Conservation (phyloP, 2,113 vertebrate genomes). For the Tiliqua scincoides region DNA sequence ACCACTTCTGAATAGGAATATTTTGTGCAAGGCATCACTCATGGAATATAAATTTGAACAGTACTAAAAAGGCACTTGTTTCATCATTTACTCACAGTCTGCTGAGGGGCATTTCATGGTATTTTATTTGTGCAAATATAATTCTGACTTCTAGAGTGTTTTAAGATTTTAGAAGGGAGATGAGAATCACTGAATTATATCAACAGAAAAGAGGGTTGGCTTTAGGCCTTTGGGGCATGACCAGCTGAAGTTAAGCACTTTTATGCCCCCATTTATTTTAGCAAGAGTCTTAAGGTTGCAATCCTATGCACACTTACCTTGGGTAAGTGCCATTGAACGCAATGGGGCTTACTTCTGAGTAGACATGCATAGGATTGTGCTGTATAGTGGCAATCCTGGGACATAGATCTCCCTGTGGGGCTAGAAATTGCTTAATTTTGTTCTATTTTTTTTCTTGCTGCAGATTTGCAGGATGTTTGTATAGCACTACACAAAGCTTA, state of each 20-base stretch:
- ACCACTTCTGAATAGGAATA: not conserved
- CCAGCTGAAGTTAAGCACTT: not conserved
- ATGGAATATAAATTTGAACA: not conserved
- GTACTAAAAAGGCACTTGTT: not conserved
- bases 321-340: too few species aligned
- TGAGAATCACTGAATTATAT: not conserved
- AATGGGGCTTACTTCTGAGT: too few species aligned
- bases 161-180: not conserved
- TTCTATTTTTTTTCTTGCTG: too few species aligned
- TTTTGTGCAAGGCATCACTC: not conserved
- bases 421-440: not conserved
- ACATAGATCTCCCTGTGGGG: accelerated
- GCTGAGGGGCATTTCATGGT: not conserved
- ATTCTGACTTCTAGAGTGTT: not conserved
- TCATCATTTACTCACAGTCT: not conserved
- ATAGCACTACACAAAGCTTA: accelerated
- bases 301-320: not conserved
- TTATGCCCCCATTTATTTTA: not conserved
- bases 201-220: accelerated
- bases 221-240: not conserved
- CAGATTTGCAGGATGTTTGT: accelerated
- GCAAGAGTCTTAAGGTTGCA: not conserved
- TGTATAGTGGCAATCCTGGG: too few species aligned
- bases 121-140: not conserved
- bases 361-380: too few species aligned